A percentile compares a stretch with the other conserved stretches of the same genome.
Evolutionary conservation across 2,113 vertebrate genomes (phyloP).

Genomic region (Erythrocercus mccallii): DNA sequence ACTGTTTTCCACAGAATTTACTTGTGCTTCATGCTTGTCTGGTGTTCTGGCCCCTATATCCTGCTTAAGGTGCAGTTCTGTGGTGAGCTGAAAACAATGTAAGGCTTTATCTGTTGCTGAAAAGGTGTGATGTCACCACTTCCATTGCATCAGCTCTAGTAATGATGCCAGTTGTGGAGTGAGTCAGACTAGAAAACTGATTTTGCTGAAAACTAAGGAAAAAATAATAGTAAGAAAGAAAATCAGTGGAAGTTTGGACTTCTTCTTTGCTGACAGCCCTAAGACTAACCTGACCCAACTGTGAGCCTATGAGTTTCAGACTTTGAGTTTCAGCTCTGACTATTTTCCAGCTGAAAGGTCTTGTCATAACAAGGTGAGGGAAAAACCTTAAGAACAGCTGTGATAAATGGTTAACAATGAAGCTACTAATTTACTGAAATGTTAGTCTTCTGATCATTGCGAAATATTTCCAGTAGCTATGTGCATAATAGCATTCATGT

Average conservation of each 20-base stretch:
- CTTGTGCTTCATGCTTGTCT: background rate
- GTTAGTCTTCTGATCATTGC: background rate
- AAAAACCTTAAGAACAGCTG: background rate
- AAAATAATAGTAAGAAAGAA: background rate
- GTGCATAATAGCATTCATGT: background rate
- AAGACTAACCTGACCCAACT: background rate
- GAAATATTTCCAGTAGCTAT: background rate
- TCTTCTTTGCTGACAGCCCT: background rate
- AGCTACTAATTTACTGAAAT: background rate
- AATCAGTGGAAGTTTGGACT: background rate
- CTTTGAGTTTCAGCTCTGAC: background rate
- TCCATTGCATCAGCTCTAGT: conserved; percentile 19
- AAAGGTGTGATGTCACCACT: conserved; percentile 7
- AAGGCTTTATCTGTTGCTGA: background rate
- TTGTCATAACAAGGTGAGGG: background rate
- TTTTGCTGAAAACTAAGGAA: conserved; percentile 1
- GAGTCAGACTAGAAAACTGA: background rate
- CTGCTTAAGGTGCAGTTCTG: background rate
- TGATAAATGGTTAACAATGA: background rate
- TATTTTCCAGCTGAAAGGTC: background rate
- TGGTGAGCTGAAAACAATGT: background rate
- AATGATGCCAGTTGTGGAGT: background rate
- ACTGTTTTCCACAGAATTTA: background rate
- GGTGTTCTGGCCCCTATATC: background rate
- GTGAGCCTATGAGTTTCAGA: background rate